Evolutionary conservation across 2,888 invertebrate species (phyloP).

Genomic region (Malachius bipustulatus): DNA sequence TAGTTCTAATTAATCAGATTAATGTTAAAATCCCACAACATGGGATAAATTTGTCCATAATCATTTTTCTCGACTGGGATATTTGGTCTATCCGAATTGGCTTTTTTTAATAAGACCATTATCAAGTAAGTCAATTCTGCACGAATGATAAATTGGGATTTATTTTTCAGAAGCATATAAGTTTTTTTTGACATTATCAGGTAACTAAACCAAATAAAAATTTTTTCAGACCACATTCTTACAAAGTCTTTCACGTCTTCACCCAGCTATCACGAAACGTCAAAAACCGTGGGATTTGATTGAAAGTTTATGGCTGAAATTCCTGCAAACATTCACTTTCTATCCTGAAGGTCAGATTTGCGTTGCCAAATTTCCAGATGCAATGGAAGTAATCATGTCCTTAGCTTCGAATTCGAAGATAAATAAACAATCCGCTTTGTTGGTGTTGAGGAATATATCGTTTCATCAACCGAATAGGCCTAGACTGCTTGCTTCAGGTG

Average conservation of each 20-base stretch:
- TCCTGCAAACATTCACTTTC: constrained; percentile 40
- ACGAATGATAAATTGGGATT: too few species aligned
- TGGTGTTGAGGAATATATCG: constrained; percentile 43
- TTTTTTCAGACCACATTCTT: constrained; percentile 39
- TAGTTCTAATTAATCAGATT: too few species aligned
- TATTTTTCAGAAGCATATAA: too few species aligned
- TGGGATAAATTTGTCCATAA: too few species aligned
- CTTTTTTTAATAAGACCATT: too few species aligned
- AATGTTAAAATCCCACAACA: too few species aligned
- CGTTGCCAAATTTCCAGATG: constrained; percentile 38
- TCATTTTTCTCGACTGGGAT: too few species aligned
- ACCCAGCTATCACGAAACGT: constrained; percentile 42
- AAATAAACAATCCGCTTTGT: constrained; percentile 35
- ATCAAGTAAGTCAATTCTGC: too few species aligned
- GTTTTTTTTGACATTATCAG: constrained; percentile 2
- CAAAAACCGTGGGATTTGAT: constrained; percentile 42
- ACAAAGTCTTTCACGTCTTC: constrained; percentile 37
- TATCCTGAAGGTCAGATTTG: constrained; percentile 44
- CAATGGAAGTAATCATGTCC: constrained; percentile 32
- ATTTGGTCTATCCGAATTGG: too few species aligned
- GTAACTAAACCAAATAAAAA: background rate
- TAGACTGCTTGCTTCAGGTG: constrained; percentile 41
- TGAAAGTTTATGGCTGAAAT: constrained; percentile 42
- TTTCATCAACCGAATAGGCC: constrained; percentile 43
- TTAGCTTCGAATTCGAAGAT: constrained; percentile 25